Evolutionary conservation across 2,113 vertebrate species (phyloP).

Genomic region (Oxygymnocypris stewartii): DNA sequence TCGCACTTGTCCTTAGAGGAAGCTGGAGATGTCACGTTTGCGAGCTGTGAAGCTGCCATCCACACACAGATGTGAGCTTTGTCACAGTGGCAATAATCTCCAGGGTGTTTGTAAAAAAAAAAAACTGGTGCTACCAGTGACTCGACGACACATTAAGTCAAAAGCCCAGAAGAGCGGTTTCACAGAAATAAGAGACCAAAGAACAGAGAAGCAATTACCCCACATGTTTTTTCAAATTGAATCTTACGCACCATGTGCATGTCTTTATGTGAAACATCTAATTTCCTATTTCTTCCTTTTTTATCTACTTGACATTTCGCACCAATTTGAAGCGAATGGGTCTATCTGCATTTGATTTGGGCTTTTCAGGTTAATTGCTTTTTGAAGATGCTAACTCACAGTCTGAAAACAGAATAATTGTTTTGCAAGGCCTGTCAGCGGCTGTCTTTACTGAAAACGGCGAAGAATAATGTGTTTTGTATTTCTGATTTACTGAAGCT

Average conservation of each 20-base stretch:
- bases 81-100: neutral
- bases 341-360: conserved; percentile 7
- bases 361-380: conserved; percentile 21
- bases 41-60: neutral
- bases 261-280: conserved; percentile 23
- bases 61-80: neutral
- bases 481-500: neutral
- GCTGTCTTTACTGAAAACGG: conserved; percentile 1
- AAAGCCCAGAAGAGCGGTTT: conserved; percentile 1
- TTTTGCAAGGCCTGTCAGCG: neutral
- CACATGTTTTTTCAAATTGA: conserved; percentile 45
- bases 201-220: conserved; percentile 36
- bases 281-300: conserved; percentile 26
- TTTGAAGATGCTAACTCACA: neutral
- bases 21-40: neutral
- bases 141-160: neutral
- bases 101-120: neutral
- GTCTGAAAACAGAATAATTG: conserved; percentile 30
- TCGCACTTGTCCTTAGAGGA: neutral
- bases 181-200: neutral
- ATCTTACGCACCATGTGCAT: conserved; percentile 39
- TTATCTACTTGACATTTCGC: conserved; percentile 51
- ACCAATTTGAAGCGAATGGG: conserved; percentile 27
- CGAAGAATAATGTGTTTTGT: neutral
- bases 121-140: neutral